Evolutionary conservation across 2,888 invertebrate genomes (phyloP), one percentile per base, ranked within the genome.

Genomic region (Cheilosia urbana): DNA sequence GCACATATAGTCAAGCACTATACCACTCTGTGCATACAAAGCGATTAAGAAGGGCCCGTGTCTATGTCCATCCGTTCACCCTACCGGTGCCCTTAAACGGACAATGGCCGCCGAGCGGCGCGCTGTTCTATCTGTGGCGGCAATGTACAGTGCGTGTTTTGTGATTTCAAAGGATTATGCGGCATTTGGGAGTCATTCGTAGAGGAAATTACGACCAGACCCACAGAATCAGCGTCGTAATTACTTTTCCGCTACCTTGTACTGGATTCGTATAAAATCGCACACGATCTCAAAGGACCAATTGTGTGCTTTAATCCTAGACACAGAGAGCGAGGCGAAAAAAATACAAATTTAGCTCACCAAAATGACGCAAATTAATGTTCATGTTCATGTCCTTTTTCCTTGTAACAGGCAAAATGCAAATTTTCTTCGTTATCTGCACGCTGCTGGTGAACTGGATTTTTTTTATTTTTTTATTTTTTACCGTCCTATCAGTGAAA

Each of bases 151-250:
- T 72, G 85, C 76, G 81, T 85, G 76, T 81, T 65, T 72, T 76
- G 71, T 72, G 81, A 85, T 81, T 85, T 85, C 76, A 72, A 76
- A 85, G 81, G 85, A 81, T 85, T 85, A 85, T 85, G 81, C 85
- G 76, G 76, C 85, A 85, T 68, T 81, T 72, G 80, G 72, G 81
- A 81, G 47, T 66, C 75, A 71, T 80, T 79, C 72, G 51, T 55
- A 2, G 55, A 6, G 66, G 17, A 65, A 53, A 37, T 76, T 65
- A 65, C 58, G 17, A 66, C 4, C 47, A 47, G 34, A 55, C 37
- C 53, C 60, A 68, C 17, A 58, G 51, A 40, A 53, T 7, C 58
- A 47, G 53, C 15, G 57, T 6, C 17, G 53, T 65, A 58, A 84
- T 65, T 80, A 71, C 65, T 51, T 65, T 69, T 58, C 17, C 40